These are phyloP conservation scores for Athalia cordata DNA, from an alignment of 2,888 invertebrate species.

Conservation along the genomic window DNA sequence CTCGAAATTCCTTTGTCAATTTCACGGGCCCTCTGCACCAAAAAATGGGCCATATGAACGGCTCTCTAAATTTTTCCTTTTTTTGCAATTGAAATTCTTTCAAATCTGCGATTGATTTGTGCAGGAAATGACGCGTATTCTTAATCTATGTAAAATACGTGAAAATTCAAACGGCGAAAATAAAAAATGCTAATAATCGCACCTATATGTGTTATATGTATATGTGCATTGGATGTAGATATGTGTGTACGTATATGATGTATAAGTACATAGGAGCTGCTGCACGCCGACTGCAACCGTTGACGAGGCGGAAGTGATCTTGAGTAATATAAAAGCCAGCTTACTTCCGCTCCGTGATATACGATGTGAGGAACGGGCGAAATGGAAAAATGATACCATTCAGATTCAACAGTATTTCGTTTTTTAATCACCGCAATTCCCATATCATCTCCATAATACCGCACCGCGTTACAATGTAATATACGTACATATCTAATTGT, in stretches of 20 bases:
- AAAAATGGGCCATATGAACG: no score
- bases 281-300: slow-evolving; percentile 19
- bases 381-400: slow-evolving; percentile 38
- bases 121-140: no score
- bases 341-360: slow-evolving; percentile 25
- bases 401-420: slow-evolving; percentile 32
- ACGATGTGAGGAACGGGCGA: slow-evolving; percentile 3
- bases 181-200: no score
- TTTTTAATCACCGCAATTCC: slow-evolving; percentile 13
- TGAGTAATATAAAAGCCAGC: slow-evolving; percentile 39
- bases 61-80: no score
- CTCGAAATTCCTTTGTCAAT: no score
- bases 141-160: no score
- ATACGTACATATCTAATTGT: slow-evolving; percentile 1
- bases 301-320: slow-evolving; percentile 39
- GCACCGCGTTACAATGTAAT: no score
- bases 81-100: no score
- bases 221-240: neutral
- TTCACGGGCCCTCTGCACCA: no score
- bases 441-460: neutral
- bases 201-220: no score
- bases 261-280: neutral
- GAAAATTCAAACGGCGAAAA: no score
- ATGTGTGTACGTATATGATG: neutral
- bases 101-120: no score